These are phyloP conservation scores for Troglohyphantes excavatus DNA, from an alignment of 2,888 invertebrate genomes.

Conservation along the genomic window DNA sequence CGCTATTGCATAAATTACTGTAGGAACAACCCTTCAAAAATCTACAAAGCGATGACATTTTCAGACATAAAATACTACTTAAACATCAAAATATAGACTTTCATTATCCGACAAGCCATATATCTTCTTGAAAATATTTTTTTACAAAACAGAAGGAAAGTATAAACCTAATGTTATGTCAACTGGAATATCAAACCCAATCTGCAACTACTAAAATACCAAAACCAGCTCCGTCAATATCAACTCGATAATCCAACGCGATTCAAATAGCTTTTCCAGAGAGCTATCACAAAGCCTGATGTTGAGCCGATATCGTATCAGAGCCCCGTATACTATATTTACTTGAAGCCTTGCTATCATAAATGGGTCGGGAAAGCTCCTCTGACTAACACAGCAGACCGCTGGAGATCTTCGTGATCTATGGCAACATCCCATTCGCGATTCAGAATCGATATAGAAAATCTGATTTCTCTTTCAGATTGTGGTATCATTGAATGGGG, in stretches of 20 bases:
- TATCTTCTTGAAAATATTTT: too few species aligned
- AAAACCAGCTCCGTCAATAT: neutral
- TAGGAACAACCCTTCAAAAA: too few species aligned
- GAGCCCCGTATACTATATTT: constrained; percentile 1
- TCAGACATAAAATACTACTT: too few species aligned
- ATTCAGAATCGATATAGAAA: neutral
- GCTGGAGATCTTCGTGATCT: neutral
- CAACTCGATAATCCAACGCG: neutral
- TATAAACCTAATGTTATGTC: too few species aligned
- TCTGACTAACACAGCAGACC: constrained; percentile 6
- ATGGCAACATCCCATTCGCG: neutral
- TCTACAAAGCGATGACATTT: too few species aligned
- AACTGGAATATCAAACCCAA: too few species aligned
- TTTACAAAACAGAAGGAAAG: too few species aligned
- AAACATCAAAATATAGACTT: too few species aligned
- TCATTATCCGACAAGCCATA: too few species aligned
- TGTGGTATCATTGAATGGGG: constrained; percentile 9
- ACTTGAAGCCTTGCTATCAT: neutral
- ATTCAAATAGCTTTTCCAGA: neutral
- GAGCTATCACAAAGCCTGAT: constrained; percentile 5
- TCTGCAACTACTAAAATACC: too few species aligned
- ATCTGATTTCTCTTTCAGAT: neutral
- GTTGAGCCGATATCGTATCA: neutral
- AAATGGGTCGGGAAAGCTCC: neutral
- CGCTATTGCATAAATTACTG: too few species aligned